These are phyloP conservation scores for Drosophila merina DNA, from an alignment of 2,888 invertebrate species.

Conservation along the genomic window DNA sequence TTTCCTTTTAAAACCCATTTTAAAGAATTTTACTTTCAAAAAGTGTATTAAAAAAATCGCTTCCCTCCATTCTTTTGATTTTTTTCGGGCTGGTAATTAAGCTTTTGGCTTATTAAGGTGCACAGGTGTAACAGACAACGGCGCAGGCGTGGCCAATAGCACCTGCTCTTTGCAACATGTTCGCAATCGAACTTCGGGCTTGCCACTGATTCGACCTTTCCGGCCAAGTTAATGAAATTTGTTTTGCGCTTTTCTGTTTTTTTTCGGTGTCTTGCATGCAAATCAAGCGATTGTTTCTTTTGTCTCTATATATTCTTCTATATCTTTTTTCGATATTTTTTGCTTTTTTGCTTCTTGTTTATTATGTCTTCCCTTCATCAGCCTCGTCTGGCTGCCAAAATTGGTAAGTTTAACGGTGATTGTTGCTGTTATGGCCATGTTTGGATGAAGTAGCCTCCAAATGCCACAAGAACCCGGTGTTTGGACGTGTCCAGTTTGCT, in stretches of 20 bases:
- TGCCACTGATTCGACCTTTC: slow-evolving; percentile 6
- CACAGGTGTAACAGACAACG: slow-evolving; percentile 11
- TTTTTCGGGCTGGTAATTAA: slow-evolving; percentile 19
- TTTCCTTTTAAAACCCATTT: no score
- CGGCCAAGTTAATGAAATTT: not conserved
- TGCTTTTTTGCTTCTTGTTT: slow-evolving; percentile 2
- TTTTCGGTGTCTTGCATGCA: slow-evolving; percentile 30
- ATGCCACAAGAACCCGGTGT: slow-evolving; percentile 51
- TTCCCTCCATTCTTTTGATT: not conserved
- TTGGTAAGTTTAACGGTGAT: slow-evolving; percentile 62
- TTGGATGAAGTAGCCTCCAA: slow-evolving; percentile 51
- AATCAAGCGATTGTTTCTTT: slow-evolving; percentile 28
- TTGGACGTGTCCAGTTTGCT: slow-evolving; percentile 43
- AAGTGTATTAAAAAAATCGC: no score
- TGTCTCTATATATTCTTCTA: slow-evolving; percentile 21
- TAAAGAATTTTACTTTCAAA: no score
- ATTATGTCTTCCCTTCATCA: slow-evolving; percentile 16
- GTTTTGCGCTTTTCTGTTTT: not conserved
- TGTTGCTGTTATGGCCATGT: slow-evolving; percentile 49
- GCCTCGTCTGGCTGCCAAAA: slow-evolving; percentile 34
- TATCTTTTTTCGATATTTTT: slow-evolving; percentile 6
- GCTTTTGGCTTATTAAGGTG: slow-evolving; percentile 9
- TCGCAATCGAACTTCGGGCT: slow-evolving; percentile 14
- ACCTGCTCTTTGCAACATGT: slow-evolving; percentile 26
- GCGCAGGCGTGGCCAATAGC: slow-evolving; percentile 11